Evolutionary conservation across 2,113 vertebrate species (phyloP), one percentile per base, ranked within the genome.

Genomic region (Lepus europaeus): DNA sequence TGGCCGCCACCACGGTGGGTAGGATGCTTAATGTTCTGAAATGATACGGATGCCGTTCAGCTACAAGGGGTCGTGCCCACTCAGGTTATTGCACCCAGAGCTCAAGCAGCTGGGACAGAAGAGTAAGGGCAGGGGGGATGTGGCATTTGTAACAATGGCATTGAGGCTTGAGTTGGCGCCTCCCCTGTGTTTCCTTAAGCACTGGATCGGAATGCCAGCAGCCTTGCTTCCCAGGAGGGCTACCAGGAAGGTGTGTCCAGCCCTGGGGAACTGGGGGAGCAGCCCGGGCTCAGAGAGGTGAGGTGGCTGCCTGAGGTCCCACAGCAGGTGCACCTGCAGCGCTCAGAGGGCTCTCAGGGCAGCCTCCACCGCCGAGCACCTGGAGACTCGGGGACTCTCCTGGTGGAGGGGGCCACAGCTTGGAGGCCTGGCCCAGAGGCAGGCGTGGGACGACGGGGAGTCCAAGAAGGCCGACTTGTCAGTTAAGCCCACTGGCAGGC

Each of bases 301-400:
- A 70, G 76, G 79, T 27, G 91, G 79, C 61, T 29, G 70, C 39
- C 69, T 79, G 61, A 94, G 81, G 45, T 90, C 90, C 68, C 81
- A 74, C 31, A 74, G 90, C 45, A 45, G 76, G 25, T 72, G 56
- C 56, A 59, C 17, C 13, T 19, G 14, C 56, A 59, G 5, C 4
- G 17, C 19, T 59, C 45, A 45, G 45, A 45, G 45, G 6, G 56
- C 89, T 27, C 45, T 87, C 39, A 66, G 64, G 17, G 23, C 72
- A 85, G 22, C 61, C 19, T 31, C 20, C 14, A 9, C 12, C 61
- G 23, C 17, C 13, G 77, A 64, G 29, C 9, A 16, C 25, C 29
- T 45, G 68, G 79, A 31, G n/a, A n/a, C 0, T 72, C 12, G 20
- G 23, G 72, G 36, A n/a, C n/a, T 89, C 63, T 29, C 20, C 3